Evolutionary conservation across 37 sponge, comb jelly and placozoan genomes (phyloP).

Genomic region (Halichondria panicea): DNA sequence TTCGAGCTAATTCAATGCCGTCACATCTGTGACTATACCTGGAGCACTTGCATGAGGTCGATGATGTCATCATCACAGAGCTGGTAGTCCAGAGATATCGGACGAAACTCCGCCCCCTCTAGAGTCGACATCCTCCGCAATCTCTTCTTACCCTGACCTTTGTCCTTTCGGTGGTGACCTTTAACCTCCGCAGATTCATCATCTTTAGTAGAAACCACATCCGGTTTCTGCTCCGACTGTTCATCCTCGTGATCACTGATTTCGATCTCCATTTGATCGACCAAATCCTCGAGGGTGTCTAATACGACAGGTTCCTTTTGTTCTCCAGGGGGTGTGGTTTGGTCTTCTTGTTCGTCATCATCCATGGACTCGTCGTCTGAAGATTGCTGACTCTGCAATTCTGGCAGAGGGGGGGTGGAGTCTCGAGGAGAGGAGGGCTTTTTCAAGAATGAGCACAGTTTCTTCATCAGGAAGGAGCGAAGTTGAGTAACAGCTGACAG

Average conservation of each 20-base stretch:
- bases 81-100: constrained; percentile 16
- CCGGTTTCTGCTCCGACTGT: not conserved
- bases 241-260: constrained; percentile 57
- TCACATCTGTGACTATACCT: constrained; percentile 7
- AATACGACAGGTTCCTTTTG: not conserved
- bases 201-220: not conserved
- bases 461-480: constrained; percentile 44
- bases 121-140: not conserved
- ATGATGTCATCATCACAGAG: constrained; percentile 41
- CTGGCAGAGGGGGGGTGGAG: not conserved
- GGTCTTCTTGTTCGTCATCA: not conserved
- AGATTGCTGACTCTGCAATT: not conserved
- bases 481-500: constrained; percentile 58
- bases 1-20: not conserved
- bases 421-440: not conserved
- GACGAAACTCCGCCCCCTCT: constrained; percentile 16
- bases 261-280: constrained; percentile 78
- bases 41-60: constrained; percentile 51
- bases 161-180: not conserved
- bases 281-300: constrained; percentile 41
- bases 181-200: not conserved
- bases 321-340: not conserved
- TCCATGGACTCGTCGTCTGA: not conserved
- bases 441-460: constrained; percentile 28
- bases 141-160: not conserved